These are phyloP conservation scores for Periphyllus acericola DNA, from an alignment of 2,888 invertebrate species.

Conservation along the genomic window DNA sequence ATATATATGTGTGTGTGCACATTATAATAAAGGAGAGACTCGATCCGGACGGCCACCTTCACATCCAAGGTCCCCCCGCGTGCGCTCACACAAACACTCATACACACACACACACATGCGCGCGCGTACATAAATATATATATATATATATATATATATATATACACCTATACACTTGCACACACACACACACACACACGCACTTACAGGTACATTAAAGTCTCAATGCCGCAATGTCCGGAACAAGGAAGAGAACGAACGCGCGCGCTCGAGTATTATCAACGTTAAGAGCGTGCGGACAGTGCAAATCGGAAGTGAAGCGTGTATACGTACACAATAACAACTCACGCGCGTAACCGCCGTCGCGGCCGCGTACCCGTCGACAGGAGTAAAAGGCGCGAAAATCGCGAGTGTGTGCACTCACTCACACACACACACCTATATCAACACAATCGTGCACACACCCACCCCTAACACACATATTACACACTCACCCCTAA, in stretches of 20 bases:
- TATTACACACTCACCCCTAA: too few species aligned
- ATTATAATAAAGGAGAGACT: constrained; percentile 42
- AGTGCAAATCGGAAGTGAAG: constrained; percentile 60
- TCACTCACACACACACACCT: background rate
- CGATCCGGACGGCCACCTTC: constrained; percentile 60
- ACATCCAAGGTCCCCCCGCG: constrained; percentile 43
- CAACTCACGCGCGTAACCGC: background rate
- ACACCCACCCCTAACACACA: too few species aligned
- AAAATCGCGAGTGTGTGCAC: background rate
- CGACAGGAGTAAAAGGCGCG: constrained; percentile 46
- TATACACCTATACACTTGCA: too few species aligned
- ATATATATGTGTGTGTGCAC: too few species aligned
- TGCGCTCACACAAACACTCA: background rate
- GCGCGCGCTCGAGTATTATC: constrained; percentile 7
- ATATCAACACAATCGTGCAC: too few species aligned
- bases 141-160: too few species aligned
- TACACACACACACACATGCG: background rate
- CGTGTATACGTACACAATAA: background rate
- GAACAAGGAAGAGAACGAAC: constrained; percentile 59
- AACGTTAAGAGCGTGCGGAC: background rate
- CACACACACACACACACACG: background rate
- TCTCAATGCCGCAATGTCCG: constrained; percentile 61
- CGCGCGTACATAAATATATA: too few species aligned
- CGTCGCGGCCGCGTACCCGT: background rate
- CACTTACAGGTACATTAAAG: constrained; percentile 11